Evolutionary conservation across 2,113 vertebrate species (phyloP).

Genomic region (Corapipo altera): DNA sequence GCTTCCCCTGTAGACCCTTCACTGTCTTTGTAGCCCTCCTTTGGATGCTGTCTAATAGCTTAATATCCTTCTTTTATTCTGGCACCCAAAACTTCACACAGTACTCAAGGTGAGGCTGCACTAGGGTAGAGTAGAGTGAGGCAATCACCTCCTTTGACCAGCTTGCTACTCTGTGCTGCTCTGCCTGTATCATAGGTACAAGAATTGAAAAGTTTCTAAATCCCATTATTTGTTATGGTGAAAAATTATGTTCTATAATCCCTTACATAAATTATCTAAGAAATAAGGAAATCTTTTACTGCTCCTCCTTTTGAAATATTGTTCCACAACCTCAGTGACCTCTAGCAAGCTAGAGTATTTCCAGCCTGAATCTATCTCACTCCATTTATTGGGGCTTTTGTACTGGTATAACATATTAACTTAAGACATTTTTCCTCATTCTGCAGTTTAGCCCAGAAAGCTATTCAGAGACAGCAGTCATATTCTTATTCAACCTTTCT

Average conservation of each 20-base stretch:
- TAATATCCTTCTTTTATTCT: background rate
- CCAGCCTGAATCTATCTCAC: background rate
- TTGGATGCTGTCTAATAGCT: background rate
- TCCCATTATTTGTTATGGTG: background rate
- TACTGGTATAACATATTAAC: background rate
- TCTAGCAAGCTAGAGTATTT: background rate
- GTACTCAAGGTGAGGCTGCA: background rate
- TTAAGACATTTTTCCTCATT: background rate
- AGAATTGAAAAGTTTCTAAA: background rate
- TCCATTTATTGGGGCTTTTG: background rate
- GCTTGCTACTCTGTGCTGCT: background rate
- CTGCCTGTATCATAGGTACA: background rate
- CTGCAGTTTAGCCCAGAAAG: background rate
- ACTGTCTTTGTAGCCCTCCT: background rate
- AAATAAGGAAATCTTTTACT: background rate
- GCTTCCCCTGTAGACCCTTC: background rate
- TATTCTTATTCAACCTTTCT: background rate
- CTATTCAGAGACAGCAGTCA: background rate
- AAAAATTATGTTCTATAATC: background rate
- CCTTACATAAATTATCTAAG: background rate
- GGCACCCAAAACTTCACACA: background rate
- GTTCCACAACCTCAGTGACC: background rate
- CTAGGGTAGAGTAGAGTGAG: background rate
- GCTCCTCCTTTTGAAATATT: background rate
- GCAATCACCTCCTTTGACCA: background rate